Evolutionary conservation across 2,797 vertebrate species (phyloP).

Genomic region (Mus caroli): DNA sequence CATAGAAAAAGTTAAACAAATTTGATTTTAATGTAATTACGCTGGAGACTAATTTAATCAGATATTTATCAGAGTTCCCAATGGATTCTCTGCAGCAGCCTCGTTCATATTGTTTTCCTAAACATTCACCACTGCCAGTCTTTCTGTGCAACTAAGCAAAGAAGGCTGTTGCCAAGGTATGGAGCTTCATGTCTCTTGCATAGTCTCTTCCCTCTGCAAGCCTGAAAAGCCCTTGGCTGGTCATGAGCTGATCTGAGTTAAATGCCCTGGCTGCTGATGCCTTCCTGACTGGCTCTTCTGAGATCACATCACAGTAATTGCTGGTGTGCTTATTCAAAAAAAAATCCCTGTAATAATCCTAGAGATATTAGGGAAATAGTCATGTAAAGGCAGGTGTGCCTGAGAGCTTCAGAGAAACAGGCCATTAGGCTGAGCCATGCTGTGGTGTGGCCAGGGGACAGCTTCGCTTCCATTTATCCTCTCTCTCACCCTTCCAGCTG

Average conservation of each 20-base stretch:
- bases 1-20: constrained; percentile 84
- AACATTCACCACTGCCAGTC: constrained; percentile 61
- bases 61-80: constrained; percentile 83
- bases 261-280: constrained; percentile 16
- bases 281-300: constrained; percentile 37
- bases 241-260: neutral
- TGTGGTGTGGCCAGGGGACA: constrained; percentile 37
- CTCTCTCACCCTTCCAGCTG: neutral
- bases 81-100: constrained; percentile 69
- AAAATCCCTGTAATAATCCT: constrained; percentile 52
- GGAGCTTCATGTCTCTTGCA: neutral
- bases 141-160: constrained; percentile 58
- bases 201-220: neutral
- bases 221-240: neutral
- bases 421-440: constrained; percentile 23
- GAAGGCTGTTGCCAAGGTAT: neutral
- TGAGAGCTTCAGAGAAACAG: constrained; percentile 2
- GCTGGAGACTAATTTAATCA: constrained; percentile 82
- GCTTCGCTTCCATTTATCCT: neutral
- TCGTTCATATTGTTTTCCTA: constrained; percentile 78
- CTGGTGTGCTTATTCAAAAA: constrained; percentile 36
- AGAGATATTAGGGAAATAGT: constrained; percentile 25
- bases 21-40: constrained; percentile 86
- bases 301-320: constrained; percentile 41
- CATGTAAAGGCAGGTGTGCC: constrained; percentile 29